Percentiles rank a stretch among this genome's conserved stretches.
Evolutionary conservation across 2,797 vertebrate species (phyloP).

Genomic region (Synaphobranchus kaupii): DNA sequence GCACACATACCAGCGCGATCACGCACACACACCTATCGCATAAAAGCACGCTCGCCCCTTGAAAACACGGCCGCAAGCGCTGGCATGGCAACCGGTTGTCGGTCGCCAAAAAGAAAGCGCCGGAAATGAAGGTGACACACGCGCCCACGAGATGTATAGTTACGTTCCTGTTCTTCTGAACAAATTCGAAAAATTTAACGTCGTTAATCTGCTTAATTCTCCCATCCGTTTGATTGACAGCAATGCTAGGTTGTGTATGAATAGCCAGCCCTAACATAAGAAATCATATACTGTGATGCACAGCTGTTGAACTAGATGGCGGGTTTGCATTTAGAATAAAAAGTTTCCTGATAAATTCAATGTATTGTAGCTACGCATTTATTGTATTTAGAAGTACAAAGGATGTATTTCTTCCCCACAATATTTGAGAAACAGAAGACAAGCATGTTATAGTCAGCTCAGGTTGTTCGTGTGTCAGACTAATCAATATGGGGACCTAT

Average conservation of each 20-base stretch:
- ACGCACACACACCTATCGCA: slow-evolving; percentile 26
- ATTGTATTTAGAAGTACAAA: neutral
- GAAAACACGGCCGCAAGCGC: neutral
- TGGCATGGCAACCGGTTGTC: neutral
- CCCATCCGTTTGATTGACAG: neutral
- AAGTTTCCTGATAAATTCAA: neutral
- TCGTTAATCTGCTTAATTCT: neutral
- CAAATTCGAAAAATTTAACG: neutral
- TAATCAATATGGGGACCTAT: neutral
- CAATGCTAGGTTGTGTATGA: neutral
- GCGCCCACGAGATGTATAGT: neutral
- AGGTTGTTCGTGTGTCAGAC: neutral
- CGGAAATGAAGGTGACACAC: neutral
- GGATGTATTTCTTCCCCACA: neutral
- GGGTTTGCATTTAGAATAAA: neutral
- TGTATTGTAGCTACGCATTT: neutral
- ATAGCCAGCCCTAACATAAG: neutral
- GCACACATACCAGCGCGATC: slow-evolving; percentile 33
- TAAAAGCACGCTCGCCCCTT: neutral
- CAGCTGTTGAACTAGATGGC: neutral
- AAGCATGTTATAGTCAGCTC: neutral
- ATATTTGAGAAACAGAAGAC: neutral
- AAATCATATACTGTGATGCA: neutral
- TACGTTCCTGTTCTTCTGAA: neutral
- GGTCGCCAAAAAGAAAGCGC: neutral